phyloP scores from a whole-genome alignment of 2,113 vertebrate genomes.

The Gasterosteus aculeatus region DNA sequence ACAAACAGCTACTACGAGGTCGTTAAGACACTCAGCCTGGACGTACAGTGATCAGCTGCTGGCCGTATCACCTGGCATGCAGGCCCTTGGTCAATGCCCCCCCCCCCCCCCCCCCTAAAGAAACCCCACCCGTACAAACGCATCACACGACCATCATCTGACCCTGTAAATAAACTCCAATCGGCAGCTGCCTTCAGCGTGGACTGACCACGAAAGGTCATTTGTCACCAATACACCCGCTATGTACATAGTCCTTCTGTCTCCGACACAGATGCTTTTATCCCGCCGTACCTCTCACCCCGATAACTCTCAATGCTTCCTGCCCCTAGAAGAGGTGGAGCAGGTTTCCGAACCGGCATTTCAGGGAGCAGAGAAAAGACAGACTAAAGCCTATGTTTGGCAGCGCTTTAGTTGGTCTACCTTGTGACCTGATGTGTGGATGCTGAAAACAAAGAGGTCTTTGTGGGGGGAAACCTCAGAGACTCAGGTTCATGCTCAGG shows the following conservation, averaged over 20 bases:
- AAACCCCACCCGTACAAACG: conserved; percentile 32
- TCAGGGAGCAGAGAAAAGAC: conserved; percentile 69
- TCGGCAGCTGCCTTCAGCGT: conserved; percentile 83
- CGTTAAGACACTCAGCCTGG: conserved; percentile 76
- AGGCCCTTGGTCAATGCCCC: conserved; percentile 76
- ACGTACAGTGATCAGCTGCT: conserved; percentile 62
- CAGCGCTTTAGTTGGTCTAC: conserved; percentile 75
- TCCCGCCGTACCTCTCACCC: conserved; percentile 35
- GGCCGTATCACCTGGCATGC: conserved; percentile 79
- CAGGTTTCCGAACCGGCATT: conserved; percentile 75
- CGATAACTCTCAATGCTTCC: conserved; percentile 27
- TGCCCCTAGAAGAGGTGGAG: conserved; percentile 67
- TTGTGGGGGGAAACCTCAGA: conserved; percentile 65
- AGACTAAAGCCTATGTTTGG: conserved; percentile 83
- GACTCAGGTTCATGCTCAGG: conserved; percentile 67
- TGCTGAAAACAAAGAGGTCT: conserved; percentile 71
- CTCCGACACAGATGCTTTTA: conserved; percentile 35
- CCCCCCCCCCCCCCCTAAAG: background rate
- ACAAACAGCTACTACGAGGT: conserved; percentile 58
- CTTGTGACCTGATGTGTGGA: conserved; percentile 75
- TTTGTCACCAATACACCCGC: conserved; percentile 41
- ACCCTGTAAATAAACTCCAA: conserved; percentile 86
- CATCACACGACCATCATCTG: conserved; percentile 28
- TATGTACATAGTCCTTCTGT: conserved; percentile 29
- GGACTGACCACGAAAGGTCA: conserved; percentile 74